Evolutionary conservation across 2,888 invertebrate genomes (phyloP).

Genomic region (Entomobrya multifasciata): DNA sequence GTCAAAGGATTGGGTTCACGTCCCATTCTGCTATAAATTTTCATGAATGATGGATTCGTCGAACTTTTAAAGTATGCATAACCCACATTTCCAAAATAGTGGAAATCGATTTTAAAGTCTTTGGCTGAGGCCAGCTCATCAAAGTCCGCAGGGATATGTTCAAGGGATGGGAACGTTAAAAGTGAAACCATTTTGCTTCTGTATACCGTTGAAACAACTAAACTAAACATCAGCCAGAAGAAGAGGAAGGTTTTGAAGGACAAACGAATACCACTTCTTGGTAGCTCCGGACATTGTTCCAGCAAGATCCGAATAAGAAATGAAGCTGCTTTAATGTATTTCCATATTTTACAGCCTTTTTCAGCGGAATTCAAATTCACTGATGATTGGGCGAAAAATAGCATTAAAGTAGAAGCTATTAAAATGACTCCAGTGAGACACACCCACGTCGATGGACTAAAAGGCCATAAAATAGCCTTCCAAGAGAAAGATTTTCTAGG

Average conservation of each 20-base stretch:
- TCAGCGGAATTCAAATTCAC: background rate
- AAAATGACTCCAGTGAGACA: background rate
- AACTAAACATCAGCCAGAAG: constrained; percentile 54
- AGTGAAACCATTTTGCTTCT: constrained; percentile 65
- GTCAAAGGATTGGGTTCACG: constrained; percentile 43
- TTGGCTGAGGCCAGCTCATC: constrained; percentile 55
- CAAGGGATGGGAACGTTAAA: constrained; percentile 57
- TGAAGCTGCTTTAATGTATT: background rate
- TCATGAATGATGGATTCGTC: constrained; percentile 54
- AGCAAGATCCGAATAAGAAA: background rate
- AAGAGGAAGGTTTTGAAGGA: constrained; percentile 10
- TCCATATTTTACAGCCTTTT: background rate
- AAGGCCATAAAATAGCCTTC: constrained; percentile 70
- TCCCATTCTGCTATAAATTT: constrained; percentile 49
- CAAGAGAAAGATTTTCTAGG: constrained; percentile 50
- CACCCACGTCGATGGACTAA: constrained; percentile 45
- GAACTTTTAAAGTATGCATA: constrained; percentile 59
- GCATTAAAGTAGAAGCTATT: background rate
- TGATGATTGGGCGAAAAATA: background rate
- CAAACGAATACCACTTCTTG: background rate
- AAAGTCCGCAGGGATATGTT: constrained; percentile 38
- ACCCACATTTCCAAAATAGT: constrained; percentile 68
- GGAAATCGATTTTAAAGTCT: constrained; percentile 59
- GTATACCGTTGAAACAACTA: constrained; percentile 51
- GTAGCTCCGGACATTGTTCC: constrained; percentile 32